Evolutionary conservation across 2,888 invertebrate species (phyloP).

Genomic region (Caenorhabditis doughertyi): DNA sequence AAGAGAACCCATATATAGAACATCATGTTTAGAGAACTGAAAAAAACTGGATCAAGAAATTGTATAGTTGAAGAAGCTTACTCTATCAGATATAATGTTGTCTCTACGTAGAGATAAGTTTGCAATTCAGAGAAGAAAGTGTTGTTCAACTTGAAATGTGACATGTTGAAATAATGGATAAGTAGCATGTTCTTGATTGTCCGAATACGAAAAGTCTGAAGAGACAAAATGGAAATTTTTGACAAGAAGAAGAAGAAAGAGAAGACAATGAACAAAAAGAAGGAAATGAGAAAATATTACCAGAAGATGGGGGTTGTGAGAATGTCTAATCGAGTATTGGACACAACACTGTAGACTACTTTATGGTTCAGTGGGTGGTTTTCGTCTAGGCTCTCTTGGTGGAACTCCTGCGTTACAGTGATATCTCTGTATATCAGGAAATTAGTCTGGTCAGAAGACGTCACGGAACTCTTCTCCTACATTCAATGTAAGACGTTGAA

Average conservation of each 20-base stretch:
- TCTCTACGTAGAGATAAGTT: conserved; percentile 12
- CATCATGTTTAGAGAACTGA: conserved; percentile 45
- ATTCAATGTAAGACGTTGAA: neutral
- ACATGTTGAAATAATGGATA: conserved; percentile 43
- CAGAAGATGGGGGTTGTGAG: neutral
- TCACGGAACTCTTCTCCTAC: neutral
- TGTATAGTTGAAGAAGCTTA: too few species aligned
- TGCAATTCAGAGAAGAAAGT: conserved; percentile 3
- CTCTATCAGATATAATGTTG: conserved; percentile 31
- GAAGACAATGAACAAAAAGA: neutral
- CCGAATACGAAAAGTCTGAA: too few species aligned
- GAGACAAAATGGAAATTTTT: neutral
- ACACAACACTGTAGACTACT: neutral
- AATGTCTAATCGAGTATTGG: neutral
- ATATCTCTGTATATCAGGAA: too few species aligned
- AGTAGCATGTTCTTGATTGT: conserved; percentile 35
- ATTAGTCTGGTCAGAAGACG: neutral
- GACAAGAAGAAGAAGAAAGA: neutral
- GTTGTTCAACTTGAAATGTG: conserved; percentile 10
- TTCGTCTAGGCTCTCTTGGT: too few species aligned
- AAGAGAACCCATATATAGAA: conserved; percentile 40
- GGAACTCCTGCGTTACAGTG: too few species aligned
- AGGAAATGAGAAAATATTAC: neutral
- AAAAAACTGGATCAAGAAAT: too few species aligned
- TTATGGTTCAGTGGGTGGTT: neutral